Base-by-base conservation (phyloP, 1,140 invertebrate genomes). In the Drosophila mayri region DNA sequence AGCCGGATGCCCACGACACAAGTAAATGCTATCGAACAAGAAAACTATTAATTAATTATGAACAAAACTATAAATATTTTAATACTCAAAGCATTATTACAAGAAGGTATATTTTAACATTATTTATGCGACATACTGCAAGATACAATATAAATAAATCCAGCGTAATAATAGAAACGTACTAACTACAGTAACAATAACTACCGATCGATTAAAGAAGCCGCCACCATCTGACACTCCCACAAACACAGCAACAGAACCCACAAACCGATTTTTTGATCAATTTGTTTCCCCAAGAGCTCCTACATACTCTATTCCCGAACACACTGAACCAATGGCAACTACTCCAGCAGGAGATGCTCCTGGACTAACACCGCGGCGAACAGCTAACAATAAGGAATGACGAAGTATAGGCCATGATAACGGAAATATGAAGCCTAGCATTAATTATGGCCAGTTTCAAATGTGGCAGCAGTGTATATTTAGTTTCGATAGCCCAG, bases 21-120 rank as follows among this genome's bases (percentile, higher is more conserved):
- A 84, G 73, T 88, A 81, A 87, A 86, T 63, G 73, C 82, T 86
- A 85, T 85, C 73, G 66, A 87, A 87, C 61, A 59, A 58, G 44
- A 44, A 61, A 87, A 84, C 76, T 84, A 90, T 84, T 83, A 80
- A 87, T 87, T 86, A 86, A 78, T 81, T 70, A 83, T 67, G 81
- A 49, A 68, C 77, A 85, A 83, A 86, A 66, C 65, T 86, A 86
- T 88, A 83, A 88, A 88, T 87, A 87, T 87, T 87, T 88, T 87
- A 87, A 83, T 87, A 87, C 76, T 80, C 75, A 87, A 84, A 59
- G 52, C 71, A 72, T 72, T 72, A 82, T 83, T 75, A 81, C 43
- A 64, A 74, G 60, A 75, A 72, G 76, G 28, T 90, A 90, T 91
- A 86, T 84, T 90, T 88, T 90, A 88, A 88, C 71, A 85, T 87